A percentile compares a stretch with the other conserved stretches of the same genome.
These are phyloP conservation scores for Lamellibrachia luymesi DNA, from an alignment of 1,140 invertebrate species.

Conservation along the genomic window DNA sequence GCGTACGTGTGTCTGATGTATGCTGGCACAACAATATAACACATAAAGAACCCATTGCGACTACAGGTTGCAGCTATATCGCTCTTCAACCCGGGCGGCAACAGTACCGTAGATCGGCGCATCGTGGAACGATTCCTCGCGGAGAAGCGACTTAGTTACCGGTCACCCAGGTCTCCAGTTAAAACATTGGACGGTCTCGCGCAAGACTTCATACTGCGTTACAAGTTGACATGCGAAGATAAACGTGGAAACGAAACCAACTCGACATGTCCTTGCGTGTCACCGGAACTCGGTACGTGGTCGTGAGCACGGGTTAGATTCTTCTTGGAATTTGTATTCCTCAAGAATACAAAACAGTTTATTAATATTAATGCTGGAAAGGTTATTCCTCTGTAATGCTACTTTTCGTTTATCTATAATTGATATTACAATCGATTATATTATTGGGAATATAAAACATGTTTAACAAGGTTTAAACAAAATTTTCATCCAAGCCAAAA, in stretches of 20 bases:
- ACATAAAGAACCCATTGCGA: background rate
- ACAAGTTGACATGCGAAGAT: background rate
- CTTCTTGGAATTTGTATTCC: too few relatives aligned
- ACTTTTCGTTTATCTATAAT: too few relatives aligned
- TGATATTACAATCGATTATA: too few relatives aligned
- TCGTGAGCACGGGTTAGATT: background rate
- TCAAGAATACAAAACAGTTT: background rate
- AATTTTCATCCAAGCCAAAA: too few relatives aligned
- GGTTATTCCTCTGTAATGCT: too few relatives aligned
- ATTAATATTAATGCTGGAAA: too few relatives aligned
- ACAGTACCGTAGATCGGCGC: background rate
- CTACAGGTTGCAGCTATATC: background rate
- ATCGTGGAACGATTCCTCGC: background rate
- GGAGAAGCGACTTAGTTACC: background rate
- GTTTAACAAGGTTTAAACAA: too few relatives aligned
- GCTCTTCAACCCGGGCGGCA: background rate
- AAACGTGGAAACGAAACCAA: background rate
- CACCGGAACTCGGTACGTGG: background rate
- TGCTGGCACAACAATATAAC: too few relatives aligned
- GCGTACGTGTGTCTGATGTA: too few relatives aligned
- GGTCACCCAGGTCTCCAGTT: background rate
- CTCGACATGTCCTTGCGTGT: background rate
- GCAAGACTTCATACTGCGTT: background rate
- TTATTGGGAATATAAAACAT: too few relatives aligned
- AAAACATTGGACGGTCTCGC: background rate